Base-by-base conservation (phyloP, 2,797 vertebrate genomes). In the Alcedo quadribrachys region DNA sequence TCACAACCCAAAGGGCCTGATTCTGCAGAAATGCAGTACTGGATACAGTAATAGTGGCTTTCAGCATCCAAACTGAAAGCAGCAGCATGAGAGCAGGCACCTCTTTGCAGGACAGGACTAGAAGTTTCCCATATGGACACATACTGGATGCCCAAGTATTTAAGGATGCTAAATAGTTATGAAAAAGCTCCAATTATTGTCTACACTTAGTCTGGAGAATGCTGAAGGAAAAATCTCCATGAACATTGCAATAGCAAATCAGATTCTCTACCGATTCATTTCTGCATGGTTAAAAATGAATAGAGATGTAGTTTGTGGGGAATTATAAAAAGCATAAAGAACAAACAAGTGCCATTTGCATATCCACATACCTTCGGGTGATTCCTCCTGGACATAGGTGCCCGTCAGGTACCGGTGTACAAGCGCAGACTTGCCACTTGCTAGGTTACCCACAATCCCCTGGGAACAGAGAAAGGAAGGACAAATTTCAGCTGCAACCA, bases 361-460 rank as follows among this genome's bases (percentile, higher is more conserved):
- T 2, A 2, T 15, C 14, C 15, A 63, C 97, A 2, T 97, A 99
- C 99, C 99, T 98, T 99, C 99, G 12, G 99, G 99, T 4, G 99
- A 99, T 66, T 99, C 99, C 85, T 99, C 99, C 95, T 99, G 99
- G 53, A 99, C 99, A 8, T 99, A 99, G 0, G 99, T 99, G 88
- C 99, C 99, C 0, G 99, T 99, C 97, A 99, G 98, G 89, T 99
- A 99, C 40, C 99, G 98, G 97, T 99, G 99, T 33, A 99, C 99
- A 96, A 99, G 98, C 0, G 99, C 99, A 0, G 99, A 99, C 96
- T 99, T 99, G 70, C 99, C 99, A 6, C 99, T 99, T 28, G 99
- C 99, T 94, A 99, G 94, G 80, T 99, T 99, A 95, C 99, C 99
- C 97, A 99, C 99, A 89, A 99, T 99, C 45, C 99, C 99, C 99